These are phyloP conservation scores for Hylia prasina DNA, from an alignment of 2,113 vertebrate genomes.

Conservation along the genomic window DNA sequence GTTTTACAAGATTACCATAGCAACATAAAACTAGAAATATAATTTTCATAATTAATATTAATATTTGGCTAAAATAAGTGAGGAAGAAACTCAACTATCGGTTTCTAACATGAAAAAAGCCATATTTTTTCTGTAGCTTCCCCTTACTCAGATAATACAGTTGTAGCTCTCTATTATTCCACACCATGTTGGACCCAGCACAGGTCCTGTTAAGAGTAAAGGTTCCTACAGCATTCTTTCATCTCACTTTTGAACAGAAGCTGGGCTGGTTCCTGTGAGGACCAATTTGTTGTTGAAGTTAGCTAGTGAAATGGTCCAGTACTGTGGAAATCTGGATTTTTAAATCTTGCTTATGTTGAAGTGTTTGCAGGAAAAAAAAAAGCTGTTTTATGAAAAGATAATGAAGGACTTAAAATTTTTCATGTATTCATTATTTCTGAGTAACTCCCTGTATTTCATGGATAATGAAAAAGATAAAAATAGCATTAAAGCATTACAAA, in stretches of 20 bases:
- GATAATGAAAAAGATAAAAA: not conserved
- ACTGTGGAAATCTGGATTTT: not conserved
- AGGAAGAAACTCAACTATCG: rapidly evolving
- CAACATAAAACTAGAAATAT: not conserved
- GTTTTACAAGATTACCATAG: not conserved
- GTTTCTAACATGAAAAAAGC: not conserved
- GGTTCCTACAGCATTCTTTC: not conserved
- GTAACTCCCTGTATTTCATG: not conserved
- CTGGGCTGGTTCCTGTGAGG: not conserved
- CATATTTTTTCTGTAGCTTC: not conserved
- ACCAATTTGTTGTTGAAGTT: not conserved
- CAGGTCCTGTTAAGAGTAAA: not conserved
- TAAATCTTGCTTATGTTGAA: not conserved
- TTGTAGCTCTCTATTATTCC: not conserved
- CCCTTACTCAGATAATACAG: not conserved
- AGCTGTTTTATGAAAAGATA: not conserved
- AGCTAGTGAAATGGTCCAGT: not conserved
- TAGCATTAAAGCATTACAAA: not conserved
- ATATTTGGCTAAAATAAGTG: not conserved
- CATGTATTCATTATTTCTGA: not conserved
- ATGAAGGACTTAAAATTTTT: not conserved
- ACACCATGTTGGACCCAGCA: not conserved
- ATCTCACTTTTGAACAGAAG: not conserved
- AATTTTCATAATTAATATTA: not conserved
- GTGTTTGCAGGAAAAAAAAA: not conserved